Percentiles rank a stretch among this genome's conserved stretches.
Evolutionary conservation across 2,113 vertebrate species (phyloP).

Genomic region (Cephalopholis sonnerati): DNA sequence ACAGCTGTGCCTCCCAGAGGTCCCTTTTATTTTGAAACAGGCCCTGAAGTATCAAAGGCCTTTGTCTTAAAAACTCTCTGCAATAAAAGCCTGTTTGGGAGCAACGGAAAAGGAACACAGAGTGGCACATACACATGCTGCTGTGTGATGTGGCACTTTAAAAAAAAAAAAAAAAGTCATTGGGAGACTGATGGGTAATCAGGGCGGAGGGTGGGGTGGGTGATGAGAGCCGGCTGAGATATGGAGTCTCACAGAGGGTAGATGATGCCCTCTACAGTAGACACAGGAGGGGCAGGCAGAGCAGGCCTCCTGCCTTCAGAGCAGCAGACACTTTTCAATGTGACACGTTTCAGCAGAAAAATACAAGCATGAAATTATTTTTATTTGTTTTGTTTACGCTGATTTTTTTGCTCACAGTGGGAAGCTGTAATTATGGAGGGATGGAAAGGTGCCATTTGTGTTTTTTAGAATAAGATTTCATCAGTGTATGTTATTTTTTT

Average conservation of each 20-base stretch:
- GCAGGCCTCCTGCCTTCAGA: slow-evolving; percentile 35
- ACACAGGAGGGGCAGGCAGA: slow-evolving; percentile 53
- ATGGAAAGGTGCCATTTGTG: no score
- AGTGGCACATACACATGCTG: slow-evolving; percentile 65
- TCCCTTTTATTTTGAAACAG: slow-evolving; percentile 69
- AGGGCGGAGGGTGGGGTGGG: slow-evolving; percentile 54
- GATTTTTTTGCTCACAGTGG: neutral
- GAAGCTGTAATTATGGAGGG: neutral
- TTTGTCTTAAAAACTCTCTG: slow-evolving; percentile 67
- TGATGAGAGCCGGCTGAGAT: slow-evolving; percentile 56
- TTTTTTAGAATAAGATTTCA: neutral
- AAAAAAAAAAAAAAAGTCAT: slow-evolving; percentile 12
- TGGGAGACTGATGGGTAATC: slow-evolving; percentile 71
- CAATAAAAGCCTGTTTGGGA: slow-evolving; percentile 77
- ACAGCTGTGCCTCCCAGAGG: slow-evolving; percentile 72
- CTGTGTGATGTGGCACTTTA: slow-evolving; percentile 79
- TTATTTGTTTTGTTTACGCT: neutral
- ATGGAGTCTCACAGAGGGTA: slow-evolving; percentile 69
- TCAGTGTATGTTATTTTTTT: neutral
- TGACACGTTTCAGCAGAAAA: neutral
- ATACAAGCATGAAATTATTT: neutral
- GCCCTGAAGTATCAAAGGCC: slow-evolving; percentile 73
- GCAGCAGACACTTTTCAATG: neutral
- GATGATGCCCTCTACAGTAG: slow-evolving; percentile 86
- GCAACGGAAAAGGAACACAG: slow-evolving; percentile 60